Base-by-base conservation (phyloP, 2,113 vertebrate species). In the Crotalus helleri region DNA sequence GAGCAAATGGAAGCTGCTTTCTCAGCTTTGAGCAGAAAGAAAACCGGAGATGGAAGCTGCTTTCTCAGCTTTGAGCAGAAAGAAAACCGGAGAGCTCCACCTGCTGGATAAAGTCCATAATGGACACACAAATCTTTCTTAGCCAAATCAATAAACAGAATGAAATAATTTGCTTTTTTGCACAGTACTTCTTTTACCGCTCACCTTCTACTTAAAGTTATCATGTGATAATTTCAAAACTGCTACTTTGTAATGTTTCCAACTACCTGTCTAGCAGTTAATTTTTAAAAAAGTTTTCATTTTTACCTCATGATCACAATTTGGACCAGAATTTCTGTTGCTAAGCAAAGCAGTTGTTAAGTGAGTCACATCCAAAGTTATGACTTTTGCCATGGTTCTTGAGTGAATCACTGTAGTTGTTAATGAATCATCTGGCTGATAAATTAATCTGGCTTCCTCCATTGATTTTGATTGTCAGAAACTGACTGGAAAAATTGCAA, bases 21-120 rank as follows among this genome's bases (percentile, higher is more conserved):
- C 93, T 64, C 93, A 94, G 94, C 58, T 12, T 44, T 88, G 81
- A 21, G 2, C n/a, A 24, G 92, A 96, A 97, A 94, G 93, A 51
- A 97, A 90, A 96, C 93, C 90, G 96, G 96, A 96, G 94, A 90
- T 91, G 89, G 58, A 88, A 89, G 51, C 85, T 95, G 95, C 53
- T 44, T 91, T 92, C 93, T 64, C 93, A 94, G 94, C 58, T 12
- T 44, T 88, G 81, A 21, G 2, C n/a, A 24, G 92, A 96, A 97
- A 94, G 93, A 51, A 97, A 90, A 96, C 93, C 90, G 96, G 96
- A 96, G 94, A 90, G 97, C 97, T 96, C 98, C 98, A 98, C 94
- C 98, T 98, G 95, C 96, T 97, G 93, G 64, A 90, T 95, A 85
- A 44, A 94, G 93, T 94, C 2, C 29, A 21, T 33, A 92, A 64